These are phyloP conservation scores for Cuniculus paca DNA, from an alignment of 2,797 vertebrate genomes.

Conservation along the genomic window DNA sequence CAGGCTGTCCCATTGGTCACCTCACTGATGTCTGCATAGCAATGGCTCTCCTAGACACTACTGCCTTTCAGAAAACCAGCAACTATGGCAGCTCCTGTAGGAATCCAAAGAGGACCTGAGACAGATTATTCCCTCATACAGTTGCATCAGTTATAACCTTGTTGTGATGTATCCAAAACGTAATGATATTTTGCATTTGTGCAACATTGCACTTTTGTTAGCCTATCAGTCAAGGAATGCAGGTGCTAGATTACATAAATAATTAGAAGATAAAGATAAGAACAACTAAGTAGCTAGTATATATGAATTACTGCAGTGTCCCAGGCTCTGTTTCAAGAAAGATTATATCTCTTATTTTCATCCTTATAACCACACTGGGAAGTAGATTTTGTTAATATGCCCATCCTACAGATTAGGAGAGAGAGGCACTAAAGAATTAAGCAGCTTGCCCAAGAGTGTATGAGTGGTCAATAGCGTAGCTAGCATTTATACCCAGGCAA, in stretches of 20 bases:
- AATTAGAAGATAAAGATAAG: not conserved
- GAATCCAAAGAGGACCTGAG: not conserved
- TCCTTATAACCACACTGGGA: not conserved
- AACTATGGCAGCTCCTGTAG: not conserved
- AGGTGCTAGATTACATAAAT: not conserved
- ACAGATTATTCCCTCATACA: not conserved
- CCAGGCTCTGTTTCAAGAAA: not conserved
- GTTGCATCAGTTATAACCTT: not conserved
- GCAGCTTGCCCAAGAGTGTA: not conserved
- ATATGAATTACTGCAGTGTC: not conserved
- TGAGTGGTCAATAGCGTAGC: not conserved
- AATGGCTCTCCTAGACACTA: rapidly evolving
- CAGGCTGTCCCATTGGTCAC: not conserved
- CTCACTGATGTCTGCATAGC: no score
- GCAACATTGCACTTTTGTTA: rapidly evolving
- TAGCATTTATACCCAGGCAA: not conserved
- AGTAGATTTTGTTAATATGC: not conserved
- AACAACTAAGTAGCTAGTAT: not conserved
- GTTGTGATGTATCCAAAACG: not conserved
- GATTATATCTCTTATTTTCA: not conserved
- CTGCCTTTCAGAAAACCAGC: not conserved
- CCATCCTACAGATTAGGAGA: not conserved
- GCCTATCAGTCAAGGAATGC: not conserved
- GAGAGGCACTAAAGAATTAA: not conserved
- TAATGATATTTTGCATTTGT: not conserved